Conservation (phyloP, 2,113 vertebrate species). For the Mirza zaza region DNA sequence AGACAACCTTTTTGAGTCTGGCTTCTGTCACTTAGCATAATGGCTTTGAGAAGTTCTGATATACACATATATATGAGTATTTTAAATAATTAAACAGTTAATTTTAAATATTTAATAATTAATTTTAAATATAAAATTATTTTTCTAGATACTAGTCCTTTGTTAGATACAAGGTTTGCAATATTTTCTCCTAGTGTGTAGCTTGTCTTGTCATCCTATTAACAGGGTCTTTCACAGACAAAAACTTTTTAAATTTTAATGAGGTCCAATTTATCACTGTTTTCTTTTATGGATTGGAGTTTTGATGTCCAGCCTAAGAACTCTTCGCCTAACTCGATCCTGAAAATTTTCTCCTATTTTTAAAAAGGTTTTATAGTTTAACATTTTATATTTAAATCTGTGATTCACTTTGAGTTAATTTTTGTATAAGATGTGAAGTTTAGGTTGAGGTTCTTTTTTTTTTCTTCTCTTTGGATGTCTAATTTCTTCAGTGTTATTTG, state of each 20-base stretch:
- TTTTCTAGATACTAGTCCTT: not conserved
- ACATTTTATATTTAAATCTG: not conserved
- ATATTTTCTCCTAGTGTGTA: not conserved
- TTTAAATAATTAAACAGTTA: not conserved
- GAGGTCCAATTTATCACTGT: not conserved
- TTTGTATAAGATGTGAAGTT: constrained; percentile 2
- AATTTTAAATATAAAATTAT: not conserved
- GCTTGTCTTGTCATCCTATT: not conserved
- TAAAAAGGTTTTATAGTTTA: not conserved
- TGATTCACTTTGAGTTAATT: constrained; percentile 4
- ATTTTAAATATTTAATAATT: not conserved
- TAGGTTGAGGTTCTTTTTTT: not conserved
- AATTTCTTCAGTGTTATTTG: not conserved
- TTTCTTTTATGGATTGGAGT: not conserved
- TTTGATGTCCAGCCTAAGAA: not conserved
- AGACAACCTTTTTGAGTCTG: not conserved
- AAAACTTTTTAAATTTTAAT: not conserved
- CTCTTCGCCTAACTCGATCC: not conserved
- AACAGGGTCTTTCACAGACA: not conserved
- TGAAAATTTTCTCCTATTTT: constrained; percentile 20
- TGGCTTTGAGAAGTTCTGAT: not conserved
- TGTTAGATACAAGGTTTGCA: not conserved
- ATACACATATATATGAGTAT: not conserved
- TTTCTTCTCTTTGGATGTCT: not conserved
- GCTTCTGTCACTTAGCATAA: not conserved